These are phyloP conservation scores for Gnathonemus longibarbis DNA, from an alignment of 2,113 vertebrate genomes.

Conservation along the genomic window DNA sequence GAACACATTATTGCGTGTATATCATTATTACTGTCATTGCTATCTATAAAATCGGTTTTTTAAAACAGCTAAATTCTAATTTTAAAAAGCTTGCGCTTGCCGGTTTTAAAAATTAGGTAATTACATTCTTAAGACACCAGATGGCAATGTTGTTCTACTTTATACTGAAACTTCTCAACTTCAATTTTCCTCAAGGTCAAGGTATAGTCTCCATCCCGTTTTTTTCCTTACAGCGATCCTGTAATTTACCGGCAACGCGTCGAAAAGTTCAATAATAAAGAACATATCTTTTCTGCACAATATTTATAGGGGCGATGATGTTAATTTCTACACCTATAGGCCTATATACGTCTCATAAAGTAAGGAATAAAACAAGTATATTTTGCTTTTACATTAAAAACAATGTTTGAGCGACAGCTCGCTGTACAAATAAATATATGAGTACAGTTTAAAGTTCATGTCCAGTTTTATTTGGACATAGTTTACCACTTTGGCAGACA, in stretches of 20 bases:
- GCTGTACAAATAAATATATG: constrained; percentile 12
- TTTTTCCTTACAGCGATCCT: background rate
- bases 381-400: background rate
- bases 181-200: constrained; percentile 10
- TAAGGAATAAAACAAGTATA: background rate
- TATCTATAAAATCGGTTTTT: background rate
- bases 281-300: background rate
- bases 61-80: background rate
- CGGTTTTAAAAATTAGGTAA: background rate
- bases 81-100: background rate
- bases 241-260: background rate
- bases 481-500: constrained; percentile 11
- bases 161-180: background rate
- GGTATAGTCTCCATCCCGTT: background rate
- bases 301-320: background rate
- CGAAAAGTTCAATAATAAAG: background rate
- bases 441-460: constrained; percentile 10
- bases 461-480: constrained; percentile 22
- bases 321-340: background rate
- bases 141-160: constrained; percentile 11
- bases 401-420: background rate
- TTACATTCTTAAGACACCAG: background rate
- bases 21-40: background rate
- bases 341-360: background rate
- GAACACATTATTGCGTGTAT: background rate